Evolutionary conservation across 2,888 invertebrate genomes (phyloP).

Genomic region (Ichneumoninae sp.): DNA sequence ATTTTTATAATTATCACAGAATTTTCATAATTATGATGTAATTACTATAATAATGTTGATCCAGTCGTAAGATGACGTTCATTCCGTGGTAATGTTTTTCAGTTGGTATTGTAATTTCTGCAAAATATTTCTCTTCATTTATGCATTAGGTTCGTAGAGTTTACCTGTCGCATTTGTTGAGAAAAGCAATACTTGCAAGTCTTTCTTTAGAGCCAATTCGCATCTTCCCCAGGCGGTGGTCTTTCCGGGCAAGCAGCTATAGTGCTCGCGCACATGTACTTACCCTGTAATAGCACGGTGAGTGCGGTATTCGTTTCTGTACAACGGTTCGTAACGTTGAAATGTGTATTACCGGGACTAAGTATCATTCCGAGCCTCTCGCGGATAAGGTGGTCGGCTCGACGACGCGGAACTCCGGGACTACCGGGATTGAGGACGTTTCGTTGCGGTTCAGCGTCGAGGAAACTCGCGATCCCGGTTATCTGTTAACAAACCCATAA

Average conservation of each 20-base stretch:
- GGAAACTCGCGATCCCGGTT: constrained; percentile 28
- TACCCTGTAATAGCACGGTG: not conserved
- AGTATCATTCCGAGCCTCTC: not conserved
- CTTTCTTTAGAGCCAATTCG: constrained; percentile 8
- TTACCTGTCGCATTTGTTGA: not conserved
- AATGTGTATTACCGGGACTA: not conserved
- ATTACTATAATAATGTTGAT: no score
- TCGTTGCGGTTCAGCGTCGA: constrained; percentile 24
- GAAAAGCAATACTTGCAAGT: not conserved
- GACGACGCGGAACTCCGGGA: constrained; percentile 11
- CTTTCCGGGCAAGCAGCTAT: constrained; percentile 32
- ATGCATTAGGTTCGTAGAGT: not conserved
- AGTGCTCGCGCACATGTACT: not conserved
- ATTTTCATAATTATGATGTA: no score
- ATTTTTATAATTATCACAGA: no score
- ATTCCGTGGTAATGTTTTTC: no score
- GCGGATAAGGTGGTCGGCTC: constrained; percentile 2
- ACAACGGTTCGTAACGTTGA: constrained; percentile 43
- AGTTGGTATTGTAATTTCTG: no score
- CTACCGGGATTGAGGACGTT: constrained; percentile 24
- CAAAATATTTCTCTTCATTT: no score
- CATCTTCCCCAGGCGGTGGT: constrained; percentile 38
- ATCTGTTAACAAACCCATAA: constrained; percentile 51
- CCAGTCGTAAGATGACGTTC: no score
- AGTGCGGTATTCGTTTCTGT: constrained; percentile 19